phyloP scores from a whole-genome alignment of 2,113 vertebrate genomes.

The Mastomys natalensis region DNA sequence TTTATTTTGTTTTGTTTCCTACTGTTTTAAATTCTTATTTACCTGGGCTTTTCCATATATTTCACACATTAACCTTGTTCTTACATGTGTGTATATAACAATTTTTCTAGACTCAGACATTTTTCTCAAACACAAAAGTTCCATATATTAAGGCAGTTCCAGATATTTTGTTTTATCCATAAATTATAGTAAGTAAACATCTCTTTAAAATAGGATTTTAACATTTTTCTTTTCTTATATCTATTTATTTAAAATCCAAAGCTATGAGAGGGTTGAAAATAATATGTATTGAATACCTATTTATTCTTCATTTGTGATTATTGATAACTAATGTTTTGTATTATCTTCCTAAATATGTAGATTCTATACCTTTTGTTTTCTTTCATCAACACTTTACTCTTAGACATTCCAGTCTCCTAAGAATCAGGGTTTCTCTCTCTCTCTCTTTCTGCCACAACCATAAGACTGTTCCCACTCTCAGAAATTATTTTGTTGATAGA shows the following conservation, averaged over 20 bases:
- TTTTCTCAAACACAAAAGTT: not conserved
- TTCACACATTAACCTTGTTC: not conserved
- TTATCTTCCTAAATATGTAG: conserved; percentile 19
- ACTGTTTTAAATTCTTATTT: not conserved
- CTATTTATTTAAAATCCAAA: not conserved
- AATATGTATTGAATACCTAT: not conserved
- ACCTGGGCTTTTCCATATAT: not conserved
- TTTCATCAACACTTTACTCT: not conserved
- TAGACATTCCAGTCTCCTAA: conserved; percentile 3
- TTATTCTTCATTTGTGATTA: conserved; percentile 3
- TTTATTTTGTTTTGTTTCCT: not conserved
- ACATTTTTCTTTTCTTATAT: conserved; percentile 32
- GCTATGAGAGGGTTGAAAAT: conserved; percentile 3
- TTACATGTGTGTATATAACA: conserved; percentile 10
- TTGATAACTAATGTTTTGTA: not conserved
- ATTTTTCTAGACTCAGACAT: not conserved
- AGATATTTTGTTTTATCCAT: not conserved
- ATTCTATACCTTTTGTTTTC: not conserved
- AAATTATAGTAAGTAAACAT: conserved; percentile 17
- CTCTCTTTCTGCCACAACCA: not conserved
- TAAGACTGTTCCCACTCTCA: not conserved
- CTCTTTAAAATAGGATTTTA: conserved; percentile 39
- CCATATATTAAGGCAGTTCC: conserved; percentile 21
- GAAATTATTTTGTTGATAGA: conserved; percentile 11
- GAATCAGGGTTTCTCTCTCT: not conserved